Base-by-base conservation (phyloP, 2,797 vertebrate genomes). In the Mormyrus proboscirostris region DNA sequence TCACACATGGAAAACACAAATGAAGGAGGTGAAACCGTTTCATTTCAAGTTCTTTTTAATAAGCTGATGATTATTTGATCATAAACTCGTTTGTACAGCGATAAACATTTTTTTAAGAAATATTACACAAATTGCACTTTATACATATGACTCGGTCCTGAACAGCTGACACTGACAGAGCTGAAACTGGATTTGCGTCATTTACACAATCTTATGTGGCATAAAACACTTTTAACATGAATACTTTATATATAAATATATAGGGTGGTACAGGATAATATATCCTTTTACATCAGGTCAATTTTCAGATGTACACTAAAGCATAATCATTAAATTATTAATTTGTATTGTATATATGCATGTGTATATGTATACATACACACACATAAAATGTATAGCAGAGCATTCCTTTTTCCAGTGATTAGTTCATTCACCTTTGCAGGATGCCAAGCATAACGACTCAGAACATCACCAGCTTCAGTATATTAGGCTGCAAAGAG, bases 321-420 rank as follows among this genome's bases (percentile, higher is more conserved):
- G 94, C 91, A 90, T 94, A 94, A 91, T 95, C 94, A 96, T 96
- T 85, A 96, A 96, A 95, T 96, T 95, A 96, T 92, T 94, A 94
- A 86, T 44, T 88, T 55, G 85, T 86, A 19, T 55, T 38, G n/a
- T 65, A 49, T 88, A 88, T 87, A 59, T 87, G 53, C 38, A 55
- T 86, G 50, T 87, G 25, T 41, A 57, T 62, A 62, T 87, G 7
- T 44, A 87, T 87, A 86, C 91, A 92, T 92, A 88, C 91, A 94
- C 76, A 82, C 76, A 47, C 19, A 47, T 47, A 47, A 82, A 9
- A 47, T 51, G 49, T 85, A 85, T 92, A 87, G 73, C 92, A 93
- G 93, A 93, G 93, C 90, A 93, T 90, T 93, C 93, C 91, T 93
- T 93, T 85, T 93, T 94, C 93, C 93, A 94, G 93, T 90, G 92